Conservation (phyloP, 2,797 vertebrate genomes). For the Trachurus trachurus region DNA sequence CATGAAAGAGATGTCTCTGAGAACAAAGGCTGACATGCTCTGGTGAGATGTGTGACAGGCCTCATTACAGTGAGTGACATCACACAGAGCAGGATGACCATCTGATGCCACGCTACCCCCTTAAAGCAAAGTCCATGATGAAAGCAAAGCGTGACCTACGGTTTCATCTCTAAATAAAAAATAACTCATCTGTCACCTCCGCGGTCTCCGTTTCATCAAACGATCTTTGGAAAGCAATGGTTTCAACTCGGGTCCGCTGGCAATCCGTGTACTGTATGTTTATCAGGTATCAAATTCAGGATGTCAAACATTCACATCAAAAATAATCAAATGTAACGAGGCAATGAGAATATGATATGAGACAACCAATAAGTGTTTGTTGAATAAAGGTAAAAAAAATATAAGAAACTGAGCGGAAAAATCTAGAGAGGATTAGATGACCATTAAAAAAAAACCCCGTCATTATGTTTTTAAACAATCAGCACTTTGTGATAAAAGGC, state of each 20-base stretch:
- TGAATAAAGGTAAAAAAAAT: background rate
- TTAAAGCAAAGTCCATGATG: conserved; percentile 24
- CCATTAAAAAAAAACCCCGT: background rate
- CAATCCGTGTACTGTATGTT: background rate
- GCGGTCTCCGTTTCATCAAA: background rate
- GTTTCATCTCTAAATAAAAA: background rate
- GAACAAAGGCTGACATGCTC: conserved; percentile 18
- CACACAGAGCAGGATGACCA: conserved; percentile 16
- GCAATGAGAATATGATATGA: background rate
- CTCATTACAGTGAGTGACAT: conserved; percentile 25
- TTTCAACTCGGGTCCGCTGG: conserved; percentile 3
- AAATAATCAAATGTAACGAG: background rate
- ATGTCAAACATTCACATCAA: background rate
- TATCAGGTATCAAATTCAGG: background rate
- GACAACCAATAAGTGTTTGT: background rate
- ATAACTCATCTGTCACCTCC: background rate
- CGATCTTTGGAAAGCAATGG: conserved; percentile 2
- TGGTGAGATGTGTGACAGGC: conserved; percentile 35
- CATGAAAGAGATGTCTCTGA: conserved; percentile 36
- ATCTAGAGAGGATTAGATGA: background rate
- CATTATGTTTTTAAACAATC: background rate
- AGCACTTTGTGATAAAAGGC: background rate
- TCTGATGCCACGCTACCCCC: conserved; percentile 14
- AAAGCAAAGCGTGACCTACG: conserved; percentile 8
- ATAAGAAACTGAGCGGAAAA: background rate